Base-by-base conservation (phyloP, 2,888 invertebrate genomes). In the Polydrusus tereticollis region DNA sequence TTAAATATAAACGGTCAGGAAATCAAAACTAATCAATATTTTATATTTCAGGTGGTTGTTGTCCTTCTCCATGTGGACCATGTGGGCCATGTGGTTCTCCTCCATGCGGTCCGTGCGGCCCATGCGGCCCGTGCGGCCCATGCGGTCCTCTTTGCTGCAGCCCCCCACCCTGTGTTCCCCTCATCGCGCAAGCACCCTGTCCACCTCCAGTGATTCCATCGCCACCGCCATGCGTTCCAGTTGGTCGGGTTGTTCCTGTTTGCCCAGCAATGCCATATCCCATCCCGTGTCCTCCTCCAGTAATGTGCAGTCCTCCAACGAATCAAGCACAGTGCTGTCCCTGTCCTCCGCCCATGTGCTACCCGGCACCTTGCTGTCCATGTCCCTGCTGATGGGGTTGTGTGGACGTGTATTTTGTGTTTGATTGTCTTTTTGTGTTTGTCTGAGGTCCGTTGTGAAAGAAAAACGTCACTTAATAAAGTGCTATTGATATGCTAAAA, bases 311-410 rank as follows among this genome's bases (percentile, higher is more conserved):
- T 70, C 77, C 78, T n/a, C 75, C 75, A 16, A 62, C 70, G 21
- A 66, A 69, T 58, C 73, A 75, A 45, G 52, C 69, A 0, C 69
- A 70, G 16, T 73, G 73, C 36, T 69, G 73, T 74, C 64, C 79
- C 76, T 74, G 75, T 75, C 65, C 76, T n/a, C 76, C 75, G 12
- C 76, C 77, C 3, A 72, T 87, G 38, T 87, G 87, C 69, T 74
- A 66, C 60, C 80, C 80, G 80, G 70, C 77, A 8, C 64, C 63
- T 8, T 74, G 73, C 16, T 72, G 58, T 23, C 71, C 66, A 18
- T 69, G 68, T 64, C 72, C 72, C 2, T 72, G 72, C 36, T 72
- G 58, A 50, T 45, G 7, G 14, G n/a, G 14, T 23, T 21, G 36
- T 8, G 0, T 33, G 23, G 6, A 14, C 14, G 47, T 10, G 14